A percentile compares a stretch with the other conserved stretches of the same genome.
phyloP scores from a whole-genome alignment of 1,140 invertebrate genomes.

The Grapholita molesta region DNA sequence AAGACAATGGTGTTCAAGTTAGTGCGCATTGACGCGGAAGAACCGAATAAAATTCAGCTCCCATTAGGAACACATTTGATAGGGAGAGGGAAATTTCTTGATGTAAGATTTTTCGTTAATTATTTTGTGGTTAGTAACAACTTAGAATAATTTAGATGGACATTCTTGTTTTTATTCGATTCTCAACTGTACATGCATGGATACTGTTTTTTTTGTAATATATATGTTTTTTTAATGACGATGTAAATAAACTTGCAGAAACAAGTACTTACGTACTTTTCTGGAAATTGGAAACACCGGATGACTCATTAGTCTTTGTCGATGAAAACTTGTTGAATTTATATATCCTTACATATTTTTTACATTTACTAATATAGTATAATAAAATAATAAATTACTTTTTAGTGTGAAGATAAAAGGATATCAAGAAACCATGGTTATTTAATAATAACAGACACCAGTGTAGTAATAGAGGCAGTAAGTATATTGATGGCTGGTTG shows the following conservation, averaged over 20 bases:
- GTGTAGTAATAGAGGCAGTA: constrained; percentile 54
- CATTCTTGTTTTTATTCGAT: background rate
- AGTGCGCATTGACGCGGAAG: constrained; percentile 41
- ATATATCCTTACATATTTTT: background rate
- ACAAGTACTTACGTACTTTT: background rate
- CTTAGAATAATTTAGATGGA: background rate
- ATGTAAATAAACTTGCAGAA: background rate
- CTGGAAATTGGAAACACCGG: no score
- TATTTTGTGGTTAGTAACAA: background rate
- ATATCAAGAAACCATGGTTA: constrained; percentile 63
- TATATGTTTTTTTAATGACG: background rate
- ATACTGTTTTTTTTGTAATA: no score
- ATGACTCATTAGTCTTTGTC: background rate
- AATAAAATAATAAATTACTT: constrained; percentile 18
- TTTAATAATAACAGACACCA: constrained; percentile 36
- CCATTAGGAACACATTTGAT: constrained; percentile 45
- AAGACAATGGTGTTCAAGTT: constrained; percentile 53
- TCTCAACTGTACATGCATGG: no score
- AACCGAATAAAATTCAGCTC: constrained; percentile 50
- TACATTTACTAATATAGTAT: background rate
- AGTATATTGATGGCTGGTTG: constrained; percentile 20
- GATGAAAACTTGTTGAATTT: background rate
- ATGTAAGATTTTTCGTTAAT: constrained; percentile 39
- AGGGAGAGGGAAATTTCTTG: constrained; percentile 52
- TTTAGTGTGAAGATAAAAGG: constrained; percentile 57